Base-by-base conservation (phyloP, 2,888 invertebrate genomes). In the Lasioglossum oenotherae region DNA sequence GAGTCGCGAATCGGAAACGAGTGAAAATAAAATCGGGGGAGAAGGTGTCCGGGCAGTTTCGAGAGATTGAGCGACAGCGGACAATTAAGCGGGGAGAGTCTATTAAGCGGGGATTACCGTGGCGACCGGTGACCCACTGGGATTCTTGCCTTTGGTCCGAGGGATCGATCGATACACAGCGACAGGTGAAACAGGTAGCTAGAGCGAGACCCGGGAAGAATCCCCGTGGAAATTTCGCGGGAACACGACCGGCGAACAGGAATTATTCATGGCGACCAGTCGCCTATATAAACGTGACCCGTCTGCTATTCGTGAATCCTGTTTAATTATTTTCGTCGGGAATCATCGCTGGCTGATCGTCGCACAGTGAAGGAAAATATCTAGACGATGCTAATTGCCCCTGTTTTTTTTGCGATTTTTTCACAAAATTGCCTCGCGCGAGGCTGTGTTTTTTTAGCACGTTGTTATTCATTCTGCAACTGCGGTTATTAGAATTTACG, bases 191-290 rank as follows among this genome's bases (percentile, higher is more conserved):
- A 69, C 60, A 64, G 60, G 60, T 27, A 16, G 4, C 16, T 2
- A 16, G 16, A 53, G 6, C 16, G 31, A 27, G 60, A 64, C 14
- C 27, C 53, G 31, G 60, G 60, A 60, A 60, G 14, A 14, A 60
- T 14, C 27, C 27, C 27, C 10, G 23, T 35, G 23, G 69, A 69
- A 69, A 38, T 35, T 38, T 23, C 12, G 12, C 69, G n/a, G 69
- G 38, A 69, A 80, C 81, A 60, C 78, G 53, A 38, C 3, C 67
- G n/a, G 31, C 60, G 69, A 1, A 8, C 1, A 69, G 0, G 60
- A 72, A 80, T 81, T 84, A 89, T 89, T 89, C 69, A 89, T 27
- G 72, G 69, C 53, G 12, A 67, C 46, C 49, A 71, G 77, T 81
- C 84, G 79, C 77, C 35, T 74, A n/a, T n/a, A n/a, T n/a, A 78